Base-by-base conservation (phyloP, 2,113 vertebrate genomes). In the Nerophis lumbriciformis region DNA sequence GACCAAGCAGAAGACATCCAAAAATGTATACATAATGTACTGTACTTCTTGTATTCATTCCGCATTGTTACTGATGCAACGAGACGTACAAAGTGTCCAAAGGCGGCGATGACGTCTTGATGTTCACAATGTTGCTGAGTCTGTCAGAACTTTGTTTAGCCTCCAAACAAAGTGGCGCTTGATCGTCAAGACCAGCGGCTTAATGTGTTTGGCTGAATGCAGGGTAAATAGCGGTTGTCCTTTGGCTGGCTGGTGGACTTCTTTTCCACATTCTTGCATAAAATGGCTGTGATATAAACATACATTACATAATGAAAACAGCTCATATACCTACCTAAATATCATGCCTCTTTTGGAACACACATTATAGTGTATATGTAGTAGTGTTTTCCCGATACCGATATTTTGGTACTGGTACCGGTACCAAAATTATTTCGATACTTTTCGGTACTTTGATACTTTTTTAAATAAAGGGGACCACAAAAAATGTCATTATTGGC, bases 211-310 rank as follows among this genome's bases (percentile, higher is more conserved):
- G 66, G 62, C 63, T 4, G n/a, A 56, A 60, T 28, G 47, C 70
- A 80, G 45, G n/a, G 63, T 79, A 85, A 86, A 88, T 82, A 85
- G 54, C 62, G 73, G 76, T 51, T 66, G 61, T 8, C 14, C 57
- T 16, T 65, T 47, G 38, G 44, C 60, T 63, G 63, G 64, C 51
- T 53, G n/a, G 57, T 65, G n/a, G 1, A 1, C 13, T 52, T 51
- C 51, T 53, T 9, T 50, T 21, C 48, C 44, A 48, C 51, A 64
- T 15, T 54, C 48, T 44, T 66, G 13, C 2, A 8, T 38, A 36
- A 56, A 48, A 57, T 16, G 28, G n/a, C 38, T 55, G 6, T 50
- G 13, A 53, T 68, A 50, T 73, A 61, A 71, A 72, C 51, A 69
- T 44, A 47, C 6, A 44, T n/a, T 4, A 12, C 21, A 54, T 42